Conservation (phyloP, 2,113 vertebrate genomes). For the Brevimyrus niger region DNA sequence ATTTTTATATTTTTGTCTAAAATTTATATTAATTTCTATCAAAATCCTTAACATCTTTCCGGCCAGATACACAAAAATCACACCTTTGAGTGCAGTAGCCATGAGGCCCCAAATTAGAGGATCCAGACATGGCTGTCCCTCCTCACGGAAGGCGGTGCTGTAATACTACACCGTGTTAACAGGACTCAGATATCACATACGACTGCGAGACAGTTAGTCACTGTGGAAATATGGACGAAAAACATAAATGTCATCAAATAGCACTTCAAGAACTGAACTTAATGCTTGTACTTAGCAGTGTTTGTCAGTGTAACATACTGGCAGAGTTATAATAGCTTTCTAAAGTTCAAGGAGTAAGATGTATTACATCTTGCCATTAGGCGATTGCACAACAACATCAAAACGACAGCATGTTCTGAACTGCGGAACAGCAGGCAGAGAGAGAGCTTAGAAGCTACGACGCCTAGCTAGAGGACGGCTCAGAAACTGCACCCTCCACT, state of each 20-base stretch:
- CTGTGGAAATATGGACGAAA: not conserved
- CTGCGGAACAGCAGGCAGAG: not conserved
- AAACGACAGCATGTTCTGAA: not conserved
- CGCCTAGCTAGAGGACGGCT: not conserved
- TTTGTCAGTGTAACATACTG: not conserved
- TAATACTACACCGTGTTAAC: not conserved
- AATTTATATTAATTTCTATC: not conserved
- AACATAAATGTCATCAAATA: not conserved
- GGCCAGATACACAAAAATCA: not conserved
- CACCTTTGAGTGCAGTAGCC: not conserved
- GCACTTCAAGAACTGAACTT: not conserved
- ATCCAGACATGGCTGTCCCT: not conserved
- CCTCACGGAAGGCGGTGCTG: not conserved
- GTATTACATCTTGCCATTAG: not conserved
- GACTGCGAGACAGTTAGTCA: not conserved
- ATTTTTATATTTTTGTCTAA: not conserved
- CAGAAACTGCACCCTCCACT: not conserved
- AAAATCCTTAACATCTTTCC: not conserved
- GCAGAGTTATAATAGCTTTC: not conserved
- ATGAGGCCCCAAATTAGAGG: not conserved
- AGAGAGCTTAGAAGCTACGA: not conserved
- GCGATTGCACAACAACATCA: not conserved
- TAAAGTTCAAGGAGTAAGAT: not conserved
- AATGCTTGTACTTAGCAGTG: not conserved
- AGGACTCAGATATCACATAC: not conserved